Percentiles rank a stretch among this genome's conserved stretches.
phyloP scores from a whole-genome alignment of 2,113 vertebrate genomes.

The Xenopus tropicalis region DNA sequence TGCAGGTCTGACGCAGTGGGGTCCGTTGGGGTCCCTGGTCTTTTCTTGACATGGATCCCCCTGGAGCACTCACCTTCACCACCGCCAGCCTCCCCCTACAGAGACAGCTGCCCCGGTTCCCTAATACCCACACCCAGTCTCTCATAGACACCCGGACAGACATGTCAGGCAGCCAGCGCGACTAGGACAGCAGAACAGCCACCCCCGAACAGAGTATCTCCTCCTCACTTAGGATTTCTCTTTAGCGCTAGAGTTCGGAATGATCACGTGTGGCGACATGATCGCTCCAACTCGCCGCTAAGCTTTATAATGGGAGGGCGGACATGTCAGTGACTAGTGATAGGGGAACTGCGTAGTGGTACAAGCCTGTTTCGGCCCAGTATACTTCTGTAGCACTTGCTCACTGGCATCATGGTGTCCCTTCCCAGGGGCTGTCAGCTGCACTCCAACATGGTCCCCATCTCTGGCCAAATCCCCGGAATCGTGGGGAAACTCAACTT shows the following conservation, averaged over 20 bases:
- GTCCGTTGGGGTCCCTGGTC: slow-evolving; percentile 83
- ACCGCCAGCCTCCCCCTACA: slow-evolving; percentile 66
- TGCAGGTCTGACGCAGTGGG: slow-evolving; percentile 83
- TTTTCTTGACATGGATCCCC: slow-evolving; percentile 99
- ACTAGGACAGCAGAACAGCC: slow-evolving; percentile 45
- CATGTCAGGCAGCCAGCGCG: slow-evolving; percentile 30
- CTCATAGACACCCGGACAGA: slow-evolving; percentile 5
- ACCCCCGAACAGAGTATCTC: not conserved
- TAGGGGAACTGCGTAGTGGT: slow-evolving; percentile 6
- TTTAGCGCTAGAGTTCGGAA: not conserved
- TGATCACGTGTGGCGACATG: slow-evolving; percentile 8
- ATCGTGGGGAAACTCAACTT: slow-evolving; percentile 10
- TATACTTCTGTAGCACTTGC: not conserved
- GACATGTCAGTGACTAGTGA: not conserved
- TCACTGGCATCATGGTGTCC: slow-evolving; percentile 65
- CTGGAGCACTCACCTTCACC: slow-evolving; percentile 66
- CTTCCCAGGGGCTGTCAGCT: slow-evolving; percentile 55
- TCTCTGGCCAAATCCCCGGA: slow-evolving; percentile 13
- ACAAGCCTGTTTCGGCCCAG: not conserved
- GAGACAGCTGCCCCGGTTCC: slow-evolving; percentile 59
- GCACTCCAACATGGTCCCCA: slow-evolving; percentile 34
- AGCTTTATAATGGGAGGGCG: not conserved
- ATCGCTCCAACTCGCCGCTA: not conserved
- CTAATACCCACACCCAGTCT: slow-evolving; percentile 58
- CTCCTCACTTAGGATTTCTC: not conserved